Evolutionary conservation across 2,113 vertebrate species (phyloP), one percentile per base, ranked within the genome.

Genomic region (Oryzias curvinotus): DNA sequence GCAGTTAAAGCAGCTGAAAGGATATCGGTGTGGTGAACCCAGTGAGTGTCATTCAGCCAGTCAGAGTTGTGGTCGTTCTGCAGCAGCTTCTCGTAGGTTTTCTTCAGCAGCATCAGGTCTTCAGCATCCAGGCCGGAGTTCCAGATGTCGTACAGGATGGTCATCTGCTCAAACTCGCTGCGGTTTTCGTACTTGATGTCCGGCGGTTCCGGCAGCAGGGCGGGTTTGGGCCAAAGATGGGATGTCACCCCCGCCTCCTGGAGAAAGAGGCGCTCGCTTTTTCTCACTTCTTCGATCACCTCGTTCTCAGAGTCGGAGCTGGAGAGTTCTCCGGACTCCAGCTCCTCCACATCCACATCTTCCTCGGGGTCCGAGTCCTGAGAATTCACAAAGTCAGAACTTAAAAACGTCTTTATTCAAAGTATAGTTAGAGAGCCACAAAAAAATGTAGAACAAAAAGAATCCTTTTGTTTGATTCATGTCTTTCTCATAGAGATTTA

Each of bases 11-110:
- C 0, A 3, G 2, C 36, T 36, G 36, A 41, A 87, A 94, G 95
- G 96, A 98, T 98, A 97, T 97, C 90, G 0, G 95, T 94, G 71
- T 98, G 95, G 58, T 81, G 92, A 75, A 98, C 96, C 96, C 96
- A 97, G 83, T 97, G 95, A 16, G 96, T 98, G 77, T 98, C 95
- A 0, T 98, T 98, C 26, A 98, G 94, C 96, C 96, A 97, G 79
- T 95, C 94, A 0, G 94, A 93, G 65, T 91, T 93, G 46, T 93
- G 93, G 41, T 96, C 92, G 50, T 96, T 92, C 71, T 95, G 94
- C 0, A 96, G 85, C 28, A 98, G 91, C 74, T 92, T 91, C 85
- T 96, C 93, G 1, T 98, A 98, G 0, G 91, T 98, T 43, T 89
- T 90, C 67, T 84, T 90, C 30, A 98, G 87, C 66, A 93, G 90